Percentiles rank a stretch among this genome's conserved stretches.
Evolutionary conservation across 2,113 vertebrate genomes (phyloP).

Genomic region (Leucoraja erinaceus): DNA sequence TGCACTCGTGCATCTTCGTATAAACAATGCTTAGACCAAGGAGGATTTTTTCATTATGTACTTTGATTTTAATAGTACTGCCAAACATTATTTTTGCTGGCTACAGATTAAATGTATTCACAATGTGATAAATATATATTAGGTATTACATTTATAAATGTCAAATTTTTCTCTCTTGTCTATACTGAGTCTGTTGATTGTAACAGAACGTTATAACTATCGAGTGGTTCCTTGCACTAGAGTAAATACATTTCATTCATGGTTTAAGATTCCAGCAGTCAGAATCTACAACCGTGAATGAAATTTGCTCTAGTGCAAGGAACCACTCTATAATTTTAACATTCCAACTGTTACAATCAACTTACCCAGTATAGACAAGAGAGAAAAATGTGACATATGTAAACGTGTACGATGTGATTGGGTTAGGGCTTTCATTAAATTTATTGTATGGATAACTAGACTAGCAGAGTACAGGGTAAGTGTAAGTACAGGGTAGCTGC

Average conservation of each 20-base stretch:
- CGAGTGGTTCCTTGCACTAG: neutral
- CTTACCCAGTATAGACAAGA: neutral
- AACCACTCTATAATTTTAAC: neutral
- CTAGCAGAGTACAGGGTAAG: neutral
- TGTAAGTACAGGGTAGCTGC: neutral
- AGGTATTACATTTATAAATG: neutral
- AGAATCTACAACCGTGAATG: neutral
- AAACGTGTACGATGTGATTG: neutral
- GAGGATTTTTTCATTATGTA: neutral
- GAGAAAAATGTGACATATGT: neutral
- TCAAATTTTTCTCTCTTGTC: neutral
- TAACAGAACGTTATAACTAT: neutral
- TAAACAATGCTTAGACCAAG: neutral
- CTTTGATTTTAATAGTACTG: neutral
- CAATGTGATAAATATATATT: neutral
- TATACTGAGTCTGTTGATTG: neutral
- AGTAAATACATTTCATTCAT: neutral
- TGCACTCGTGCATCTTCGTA: neutral
- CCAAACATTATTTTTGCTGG: neutral
- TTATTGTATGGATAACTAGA: neutral
- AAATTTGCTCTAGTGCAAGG: neutral
- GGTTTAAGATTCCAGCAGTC: neutral
- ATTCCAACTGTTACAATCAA: neutral
- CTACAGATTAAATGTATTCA: neutral
- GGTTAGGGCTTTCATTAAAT: neutral